These are phyloP conservation scores for Brachionus rotundiformis DNA, from an alignment of 1,140 invertebrate genomes.

Conservation along the genomic window DNA sequence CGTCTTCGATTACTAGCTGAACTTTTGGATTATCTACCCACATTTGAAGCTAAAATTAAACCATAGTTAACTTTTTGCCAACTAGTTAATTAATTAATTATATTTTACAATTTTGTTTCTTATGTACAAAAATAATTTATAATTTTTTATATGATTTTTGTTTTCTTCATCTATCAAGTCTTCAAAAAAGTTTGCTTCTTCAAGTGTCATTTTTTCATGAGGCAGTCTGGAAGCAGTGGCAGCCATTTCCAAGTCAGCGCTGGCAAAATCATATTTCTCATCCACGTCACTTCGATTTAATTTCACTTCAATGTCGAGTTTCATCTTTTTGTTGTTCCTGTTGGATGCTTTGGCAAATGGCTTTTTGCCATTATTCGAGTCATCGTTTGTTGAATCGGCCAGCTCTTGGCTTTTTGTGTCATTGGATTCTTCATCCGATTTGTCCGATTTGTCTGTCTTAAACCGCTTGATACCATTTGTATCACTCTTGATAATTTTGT, in stretches of 20 bases:
- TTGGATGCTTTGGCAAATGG: background rate
- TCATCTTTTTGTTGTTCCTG: background rate
- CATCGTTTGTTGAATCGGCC: background rate
- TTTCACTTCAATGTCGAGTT: background rate
- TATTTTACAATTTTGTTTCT: slow-evolving; percentile 78
- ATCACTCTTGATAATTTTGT: background rate
- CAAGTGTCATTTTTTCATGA: slow-evolving; percentile 88
- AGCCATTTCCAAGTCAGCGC: slow-evolving; percentile 56
- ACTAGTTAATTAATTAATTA: too few relatives aligned
- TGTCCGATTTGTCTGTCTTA: background rate
- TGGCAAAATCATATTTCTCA: background rate
- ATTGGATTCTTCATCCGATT: slow-evolving; percentile 30
- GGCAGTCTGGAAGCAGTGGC: slow-evolving; percentile 73
- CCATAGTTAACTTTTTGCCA: background rate
- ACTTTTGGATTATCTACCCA: slow-evolving; percentile 95
- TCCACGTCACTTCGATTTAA: background rate
- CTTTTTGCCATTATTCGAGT: background rate
- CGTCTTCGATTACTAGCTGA: slow-evolving; percentile 81
- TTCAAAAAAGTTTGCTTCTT: slow-evolving; percentile 87
- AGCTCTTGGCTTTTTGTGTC: background rate
- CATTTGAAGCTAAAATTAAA: slow-evolving; percentile 74
- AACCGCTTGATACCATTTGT: background rate
- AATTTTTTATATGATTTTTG: slow-evolving; percentile 75
- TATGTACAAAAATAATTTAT: slow-evolving; percentile 87
- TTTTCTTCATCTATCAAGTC: slow-evolving; percentile 69